A percentile compares a stretch with the other conserved stretches of the same genome.
Evolutionary conservation across 2,113 vertebrate genomes (phyloP).

Genomic region (Chaetodon trifascialis): DNA sequence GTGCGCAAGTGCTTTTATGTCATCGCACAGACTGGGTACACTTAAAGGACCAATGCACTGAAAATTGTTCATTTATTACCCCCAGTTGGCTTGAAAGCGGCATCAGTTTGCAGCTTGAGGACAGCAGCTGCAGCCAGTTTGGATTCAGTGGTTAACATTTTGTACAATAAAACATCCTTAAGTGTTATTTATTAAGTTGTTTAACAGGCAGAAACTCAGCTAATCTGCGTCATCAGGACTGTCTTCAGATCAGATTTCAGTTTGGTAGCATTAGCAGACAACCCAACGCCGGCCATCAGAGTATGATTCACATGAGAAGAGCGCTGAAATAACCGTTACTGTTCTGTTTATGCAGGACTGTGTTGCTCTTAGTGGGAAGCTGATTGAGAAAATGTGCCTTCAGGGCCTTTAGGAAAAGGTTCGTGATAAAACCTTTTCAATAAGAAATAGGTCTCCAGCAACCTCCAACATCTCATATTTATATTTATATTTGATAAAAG

Average conservation of each 20-base stretch:
- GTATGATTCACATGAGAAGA: neutral
- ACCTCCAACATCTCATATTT: neutral
- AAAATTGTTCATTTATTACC: neutral
- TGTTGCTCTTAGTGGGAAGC: neutral
- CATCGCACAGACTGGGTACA: neutral
- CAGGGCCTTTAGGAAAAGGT: neutral
- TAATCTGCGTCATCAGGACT: neutral
- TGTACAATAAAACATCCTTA: neutral
- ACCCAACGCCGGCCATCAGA: neutral
- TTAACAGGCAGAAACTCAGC: neutral
- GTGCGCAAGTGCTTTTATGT: neutral
- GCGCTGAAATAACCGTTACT: neutral
- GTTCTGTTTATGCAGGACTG: neutral
- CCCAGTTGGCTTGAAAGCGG: neutral
- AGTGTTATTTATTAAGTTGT: neutral
- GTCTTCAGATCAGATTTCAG: neutral
- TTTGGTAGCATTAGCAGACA: neutral
- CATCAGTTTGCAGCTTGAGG: neutral
- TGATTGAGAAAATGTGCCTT: neutral
- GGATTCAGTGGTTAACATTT: neutral
- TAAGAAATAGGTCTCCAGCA: neutral
- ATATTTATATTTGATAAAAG: slow-evolving; percentile 23
- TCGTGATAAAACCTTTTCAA: neutral
- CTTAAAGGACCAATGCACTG: neutral
- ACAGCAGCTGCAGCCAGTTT: neutral